Conservation (phyloP, 2,888 invertebrate genomes). For the Andrena praecox region DNA sequence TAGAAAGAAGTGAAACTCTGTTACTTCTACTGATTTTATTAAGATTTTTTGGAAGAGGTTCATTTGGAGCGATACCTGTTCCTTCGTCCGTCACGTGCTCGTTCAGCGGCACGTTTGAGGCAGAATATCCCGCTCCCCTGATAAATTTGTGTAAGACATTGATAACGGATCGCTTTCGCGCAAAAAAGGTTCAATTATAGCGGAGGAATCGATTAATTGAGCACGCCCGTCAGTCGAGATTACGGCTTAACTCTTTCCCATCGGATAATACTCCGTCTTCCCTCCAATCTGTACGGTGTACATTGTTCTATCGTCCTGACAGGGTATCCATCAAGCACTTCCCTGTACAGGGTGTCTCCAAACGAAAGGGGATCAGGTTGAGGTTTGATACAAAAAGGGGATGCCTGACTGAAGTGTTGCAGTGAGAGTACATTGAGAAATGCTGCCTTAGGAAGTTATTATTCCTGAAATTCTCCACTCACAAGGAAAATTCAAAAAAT, state of each 20-base stretch:
- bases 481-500: no score
- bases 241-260: slow-evolving; percentile 21
- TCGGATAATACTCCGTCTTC: slow-evolving; percentile 15
- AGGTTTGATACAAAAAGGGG: no score
- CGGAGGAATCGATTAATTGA: slow-evolving; percentile 15
- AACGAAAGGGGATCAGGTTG: background rate
- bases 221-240: background rate
- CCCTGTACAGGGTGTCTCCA: slow-evolving; percentile 5
- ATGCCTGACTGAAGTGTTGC: no score
- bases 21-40: background rate
- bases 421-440: no score
- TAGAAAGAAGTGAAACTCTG: background rate
- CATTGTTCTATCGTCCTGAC: slow-evolving; percentile 5
- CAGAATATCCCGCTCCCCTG: background rate
- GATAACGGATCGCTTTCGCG: slow-evolving; percentile 15
- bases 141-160: slow-evolving; percentile 11
- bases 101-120: background rate
- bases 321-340: slow-evolving; percentile 27
- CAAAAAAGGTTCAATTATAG: slow-evolving; percentile 11
- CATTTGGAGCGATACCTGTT: background rate
- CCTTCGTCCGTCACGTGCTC: background rate
- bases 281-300: slow-evolving; percentile 9
- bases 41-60: background rate
- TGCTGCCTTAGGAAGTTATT: no score
- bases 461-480: no score